Evolutionary conservation across 2,888 invertebrate genomes (phyloP), one percentile per base, ranked within the genome.

Genomic region (Eupithecia dodoneata): DNA sequence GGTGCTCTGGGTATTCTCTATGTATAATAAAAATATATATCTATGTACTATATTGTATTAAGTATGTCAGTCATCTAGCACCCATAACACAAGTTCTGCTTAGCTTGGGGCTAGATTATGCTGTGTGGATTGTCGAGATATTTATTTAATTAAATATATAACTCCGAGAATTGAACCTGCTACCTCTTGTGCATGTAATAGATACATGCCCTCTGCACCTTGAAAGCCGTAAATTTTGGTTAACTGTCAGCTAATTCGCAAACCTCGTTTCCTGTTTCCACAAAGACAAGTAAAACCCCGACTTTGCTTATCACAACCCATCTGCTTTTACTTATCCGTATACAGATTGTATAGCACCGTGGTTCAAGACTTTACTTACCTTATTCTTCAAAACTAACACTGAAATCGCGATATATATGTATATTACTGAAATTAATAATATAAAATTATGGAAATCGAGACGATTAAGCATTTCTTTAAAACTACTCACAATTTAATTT

Each of bases 281-380:
- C 66, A 42, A 66, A 66, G 41, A 66, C 42, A 66, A 66, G 66
- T 66, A 66, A 66, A 66, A 66, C 15, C 65, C 66, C 66, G 66
- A 15, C 66, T 66, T 66, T 66, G 67, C 76, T 76, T 76, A 76
- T 76, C 76, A 63, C 76, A 76, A 69, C 63, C 76, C 76, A 76
- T 76, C 76, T 69, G n/a, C 41, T 66, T 18, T 1, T 6, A 41
- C 66, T 42, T 7, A 30, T 5, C 66, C 66, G 7, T 66, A 10
- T n/a, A n/a, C 55, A 71, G 12, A 49, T 15, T 30, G 71, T 18
- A 12, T 3, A 49, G 41, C 15, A 30, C 30, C 41, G 7, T 66
- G 42, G 66, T 66, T 42, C 42, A 30, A 30, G 10, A 59, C 59
- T 10, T 3, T 3, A 59, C 18, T 59, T 18, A 63, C 63, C 18